Conservation (phyloP, 2,797 vertebrate species). For the Rhincodon typus region DNA sequence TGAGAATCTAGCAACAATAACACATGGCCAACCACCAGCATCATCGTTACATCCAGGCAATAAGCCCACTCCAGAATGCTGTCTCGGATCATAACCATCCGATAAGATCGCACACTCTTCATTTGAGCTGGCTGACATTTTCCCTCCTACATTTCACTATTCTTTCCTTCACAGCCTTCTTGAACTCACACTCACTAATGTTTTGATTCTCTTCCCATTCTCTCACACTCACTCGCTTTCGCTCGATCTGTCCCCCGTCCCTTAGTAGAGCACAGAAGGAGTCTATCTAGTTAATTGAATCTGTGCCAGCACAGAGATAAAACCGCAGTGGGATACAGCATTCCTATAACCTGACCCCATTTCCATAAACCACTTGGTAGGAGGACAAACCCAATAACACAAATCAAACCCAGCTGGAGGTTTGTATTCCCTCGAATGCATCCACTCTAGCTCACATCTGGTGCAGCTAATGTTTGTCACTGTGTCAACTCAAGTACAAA, state of each 20-base stretch:
- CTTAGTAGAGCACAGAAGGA: too few relatives aligned
- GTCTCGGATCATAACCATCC: neutral
- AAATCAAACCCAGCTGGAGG: slow-evolving; percentile 29
- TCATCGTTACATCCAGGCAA: neutral
- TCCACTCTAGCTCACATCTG: neutral
- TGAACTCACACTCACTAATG: neutral
- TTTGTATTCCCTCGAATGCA: slow-evolving; percentile 3
- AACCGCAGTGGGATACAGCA: neutral
- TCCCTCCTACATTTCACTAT: neutral
- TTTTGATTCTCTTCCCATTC: neutral
- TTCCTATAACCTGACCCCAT: slow-evolving; percentile 16
- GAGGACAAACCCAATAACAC: slow-evolving; percentile 31
- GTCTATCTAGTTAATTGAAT: slow-evolving; percentile 31
- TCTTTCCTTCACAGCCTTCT: neutral
- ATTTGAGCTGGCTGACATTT: neutral
- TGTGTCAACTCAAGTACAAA: slow-evolving; percentile 9
- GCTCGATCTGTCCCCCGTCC: too few relatives aligned
- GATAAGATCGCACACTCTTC: neutral
- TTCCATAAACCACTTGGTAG: slow-evolving; percentile 29
- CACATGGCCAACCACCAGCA: neutral
- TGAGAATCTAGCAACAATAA: neutral
- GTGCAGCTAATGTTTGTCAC: slow-evolving; percentile 6
- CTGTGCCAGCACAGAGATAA: slow-evolving; percentile 17
- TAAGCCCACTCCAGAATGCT: neutral
- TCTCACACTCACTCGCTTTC: neutral